Evolutionary conservation across 2,797 vertebrate species (phyloP), one percentile per base, ranked within the genome.

Genomic region (Schizopygopsis pylzovi): DNA sequence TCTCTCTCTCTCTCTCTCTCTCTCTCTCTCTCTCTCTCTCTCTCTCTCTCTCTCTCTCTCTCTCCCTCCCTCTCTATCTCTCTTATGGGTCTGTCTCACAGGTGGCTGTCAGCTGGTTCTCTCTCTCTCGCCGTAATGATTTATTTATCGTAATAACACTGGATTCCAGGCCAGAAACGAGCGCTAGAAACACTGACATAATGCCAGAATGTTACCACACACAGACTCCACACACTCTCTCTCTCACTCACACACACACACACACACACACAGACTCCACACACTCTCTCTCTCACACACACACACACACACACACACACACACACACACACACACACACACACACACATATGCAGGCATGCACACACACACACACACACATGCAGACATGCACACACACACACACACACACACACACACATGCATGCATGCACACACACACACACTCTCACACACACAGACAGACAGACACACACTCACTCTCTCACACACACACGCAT

Each of bases 21-120:
- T 86, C 33, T 76, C 47, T 47, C 79, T 81, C 41, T 89, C 79
- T 89, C 82, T 83, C 85, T 28, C 47, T 47, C 79, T 81, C 41
- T 89, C 79, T 89, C 82, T 83, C 83, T 33, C 28, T 33, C 28
- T 33, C 28, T 33, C 47, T 47, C 79, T 81, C 41, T 89, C 79
- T 89, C 82, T 83, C 85, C 1, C 47, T 47, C 79, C 77, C 41
- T 89, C 79, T 89, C 82, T 83, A 83, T 33, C 28, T 33, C 28
- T 33, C 28, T 33, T 33, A 56, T 45, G 86, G 86, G 76, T 85
- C 83, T 79, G 73, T 83, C 61, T 71, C 78, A 87, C 88, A 81
- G 83, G 88, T 89, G 88, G 86, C 86, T 89, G 88, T 82, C 88
- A 89, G 86, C 88, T 89, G 86, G 86, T 72, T 81, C 52, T 67